Base-by-base conservation (phyloP, 2,797 vertebrate genomes). In the Sebastes wilsoni region DNA sequence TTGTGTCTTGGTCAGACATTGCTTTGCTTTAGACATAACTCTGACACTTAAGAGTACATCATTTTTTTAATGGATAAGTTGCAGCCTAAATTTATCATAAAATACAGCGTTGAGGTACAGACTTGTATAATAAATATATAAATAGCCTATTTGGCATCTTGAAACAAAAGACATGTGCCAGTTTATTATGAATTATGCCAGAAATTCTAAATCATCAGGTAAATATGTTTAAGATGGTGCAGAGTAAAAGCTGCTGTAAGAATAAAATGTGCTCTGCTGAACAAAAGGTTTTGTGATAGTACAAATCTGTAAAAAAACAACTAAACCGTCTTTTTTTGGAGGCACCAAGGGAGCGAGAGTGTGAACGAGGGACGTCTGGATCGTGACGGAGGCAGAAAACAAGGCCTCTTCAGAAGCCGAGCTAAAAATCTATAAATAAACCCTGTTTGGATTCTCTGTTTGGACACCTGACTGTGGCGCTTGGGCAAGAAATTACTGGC, bases 341-440 rank as follows among this genome's bases (percentile, higher is more conserved):
- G 49, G 36, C 28, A 25, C 20, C 2, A 0, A 34, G 23, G 61
- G 22, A 49, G n/a, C 2, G n/a, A 6, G 52, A 64, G 55, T 1
- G 8, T 27, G 28, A 64, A 64, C 11, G 2, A 28, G 54, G 27
- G 72, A 66, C 6, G 27, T 79, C 46, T 72, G 58, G 32, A 82
- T 55, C 32, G 66, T 59, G 25, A 61, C 70, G 65, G 27, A 81
- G 34, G 70, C 30, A 28, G 64, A 67, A 54, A 18, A 42, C 4
- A 66, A 60, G 42, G 69, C 68, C 28, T 62, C 78, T 65, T 78
- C 66, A 78, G 78, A 88, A 65, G 70, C 77, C 62, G 49, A 73
- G 82, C 88, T 79, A 78, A 62, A 84, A 72, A 85, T 84, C 86
- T 94, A 92, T 85, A 90, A 93, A 90, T 91, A 92, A 87, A 84